These are phyloP conservation scores for Xenentodon cancila DNA, from an alignment of 2,797 vertebrate species.

Conservation along the genomic window DNA sequence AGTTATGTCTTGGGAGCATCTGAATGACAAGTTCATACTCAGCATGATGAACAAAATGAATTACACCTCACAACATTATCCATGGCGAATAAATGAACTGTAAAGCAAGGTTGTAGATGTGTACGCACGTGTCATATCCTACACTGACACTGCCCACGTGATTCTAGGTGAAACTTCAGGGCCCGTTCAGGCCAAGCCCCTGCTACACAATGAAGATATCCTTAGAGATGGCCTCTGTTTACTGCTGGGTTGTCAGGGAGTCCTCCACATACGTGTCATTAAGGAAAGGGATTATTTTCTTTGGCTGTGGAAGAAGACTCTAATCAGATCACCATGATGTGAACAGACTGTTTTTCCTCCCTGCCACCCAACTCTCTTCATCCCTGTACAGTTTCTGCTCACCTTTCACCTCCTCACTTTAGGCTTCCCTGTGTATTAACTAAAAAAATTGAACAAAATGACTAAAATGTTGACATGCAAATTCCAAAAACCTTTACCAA, in stretches of 20 bases:
- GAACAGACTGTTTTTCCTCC: constrained; percentile 60
- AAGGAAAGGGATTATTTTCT: constrained; percentile 82
- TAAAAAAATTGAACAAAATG: constrained; percentile 1
- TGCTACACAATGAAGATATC: constrained; percentile 82
- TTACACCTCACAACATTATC: constrained; percentile 14
- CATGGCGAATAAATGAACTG: constrained; percentile 23
- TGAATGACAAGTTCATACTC: constrained; percentile 4
- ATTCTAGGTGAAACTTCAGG: constrained; percentile 56
- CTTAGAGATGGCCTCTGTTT: constrained; percentile 84
- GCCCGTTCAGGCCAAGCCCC: constrained; percentile 52
- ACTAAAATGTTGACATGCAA: constrained; percentile 1
- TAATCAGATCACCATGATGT: constrained; percentile 79
- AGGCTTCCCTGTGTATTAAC: constrained; percentile 31
- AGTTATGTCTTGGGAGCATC: constrained; percentile 16
- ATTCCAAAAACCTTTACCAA: constrained; percentile 1
- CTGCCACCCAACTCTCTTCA: constrained; percentile 54
- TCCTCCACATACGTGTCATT: constrained; percentile 72
- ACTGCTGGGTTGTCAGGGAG: constrained; percentile 81
- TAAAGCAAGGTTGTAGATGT: constrained; percentile 30
- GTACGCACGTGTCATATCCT: constrained; percentile 43
- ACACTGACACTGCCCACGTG: constrained; percentile 48
- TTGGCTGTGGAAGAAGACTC: constrained; percentile 75
- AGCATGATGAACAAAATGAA: neutral
- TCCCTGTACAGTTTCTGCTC: constrained; percentile 54
- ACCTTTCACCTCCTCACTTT: constrained; percentile 63